Percentiles rank a stretch among this genome's conserved stretches.
These are phyloP conservation scores for Drosophila ambigua DNA, from an alignment of 1,140 invertebrate species.

Conservation along the genomic window DNA sequence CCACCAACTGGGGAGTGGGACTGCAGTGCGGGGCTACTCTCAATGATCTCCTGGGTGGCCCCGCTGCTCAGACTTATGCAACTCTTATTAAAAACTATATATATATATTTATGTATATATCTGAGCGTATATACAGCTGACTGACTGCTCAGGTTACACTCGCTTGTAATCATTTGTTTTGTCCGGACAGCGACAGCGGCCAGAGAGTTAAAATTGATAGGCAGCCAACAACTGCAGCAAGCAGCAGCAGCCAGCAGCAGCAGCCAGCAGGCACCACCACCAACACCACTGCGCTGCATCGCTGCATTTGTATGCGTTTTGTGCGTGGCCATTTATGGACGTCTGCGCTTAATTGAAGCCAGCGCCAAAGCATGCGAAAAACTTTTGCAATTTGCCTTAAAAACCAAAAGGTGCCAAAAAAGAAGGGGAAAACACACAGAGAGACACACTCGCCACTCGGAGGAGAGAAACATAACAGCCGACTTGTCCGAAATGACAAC, in stretches of 20 bases:
- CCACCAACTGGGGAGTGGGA: slow-evolving; percentile 52
- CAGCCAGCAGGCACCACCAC: slow-evolving; percentile 26
- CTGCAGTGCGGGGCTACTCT: slow-evolving; percentile 21
- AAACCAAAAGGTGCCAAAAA: slow-evolving; percentile 63
- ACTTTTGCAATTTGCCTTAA: slow-evolving; percentile 68
- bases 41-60: slow-evolving; percentile 58
- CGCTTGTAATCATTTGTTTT: slow-evolving; percentile 79
- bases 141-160: slow-evolving; percentile 72
- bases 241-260: slow-evolving; percentile 13
- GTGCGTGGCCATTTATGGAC: slow-evolving; percentile 70
- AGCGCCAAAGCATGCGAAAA: slow-evolving; percentile 70
- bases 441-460: slow-evolving; percentile 10
- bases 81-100: slow-evolving; percentile 73
- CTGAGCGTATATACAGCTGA: background rate
- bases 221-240: slow-evolving; percentile 61
- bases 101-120: slow-evolving; percentile 35
- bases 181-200: slow-evolving; percentile 62
- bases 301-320: slow-evolving; percentile 18
- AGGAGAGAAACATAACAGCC: slow-evolving; percentile 7
- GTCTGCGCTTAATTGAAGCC: slow-evolving; percentile 78
- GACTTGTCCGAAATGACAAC: slow-evolving; percentile 55
- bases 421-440: slow-evolving; percentile 29
- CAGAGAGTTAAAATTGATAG: slow-evolving; percentile 70
- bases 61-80: slow-evolving; percentile 55
- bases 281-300: background rate